A percentile compares a stretch with the other conserved stretches of the same genome.
Evolutionary conservation across 2,888 invertebrate species (phyloP).

Genomic region (Microdon myrmicae): DNA sequence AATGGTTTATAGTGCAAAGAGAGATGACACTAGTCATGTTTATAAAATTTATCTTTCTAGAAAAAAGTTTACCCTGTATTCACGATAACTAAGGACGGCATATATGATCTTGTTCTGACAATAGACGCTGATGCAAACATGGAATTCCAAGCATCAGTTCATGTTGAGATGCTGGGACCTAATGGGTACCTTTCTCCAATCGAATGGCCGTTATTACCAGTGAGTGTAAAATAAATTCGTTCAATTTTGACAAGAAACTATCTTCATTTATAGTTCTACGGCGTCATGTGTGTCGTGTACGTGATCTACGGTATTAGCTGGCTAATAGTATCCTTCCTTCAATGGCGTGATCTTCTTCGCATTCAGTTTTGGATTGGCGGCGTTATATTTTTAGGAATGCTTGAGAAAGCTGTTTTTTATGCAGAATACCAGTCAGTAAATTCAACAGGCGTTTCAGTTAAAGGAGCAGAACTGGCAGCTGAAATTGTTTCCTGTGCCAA

Average conservation of each 20-base stretch:
- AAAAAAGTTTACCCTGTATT: slow-evolving; percentile 69
- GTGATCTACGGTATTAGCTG: slow-evolving; percentile 83
- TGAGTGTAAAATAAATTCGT: slow-evolving; percentile 64
- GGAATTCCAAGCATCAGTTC: slow-evolving; percentile 72
- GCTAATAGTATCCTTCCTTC: slow-evolving; percentile 83
- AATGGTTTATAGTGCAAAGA: no score
- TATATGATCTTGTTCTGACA: slow-evolving; percentile 73
- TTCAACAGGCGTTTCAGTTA: slow-evolving; percentile 73
- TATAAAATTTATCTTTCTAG: no score
- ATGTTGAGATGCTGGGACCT: slow-evolving; percentile 78
- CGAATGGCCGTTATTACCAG: slow-evolving; percentile 88
- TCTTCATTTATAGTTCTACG: slow-evolving; percentile 80
- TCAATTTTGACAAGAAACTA: background rate
- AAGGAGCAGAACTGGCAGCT: slow-evolving; percentile 82
- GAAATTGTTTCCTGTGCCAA: slow-evolving; percentile 93
- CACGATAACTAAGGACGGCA: slow-evolving; percentile 75
- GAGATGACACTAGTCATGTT: no score
- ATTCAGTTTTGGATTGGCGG: slow-evolving; percentile 97
- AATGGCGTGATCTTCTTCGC: slow-evolving; percentile 90
- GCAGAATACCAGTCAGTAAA: slow-evolving; percentile 86
- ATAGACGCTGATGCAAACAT: slow-evolving; percentile 64
- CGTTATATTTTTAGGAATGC: slow-evolving; percentile 86
- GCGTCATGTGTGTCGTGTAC: slow-evolving; percentile 89
- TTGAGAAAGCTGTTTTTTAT: slow-evolving; percentile 90
- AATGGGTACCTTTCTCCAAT: slow-evolving; percentile 88